Conservation (phyloP, 2,113 vertebrate species). For the Ciconia maguari region DNA sequence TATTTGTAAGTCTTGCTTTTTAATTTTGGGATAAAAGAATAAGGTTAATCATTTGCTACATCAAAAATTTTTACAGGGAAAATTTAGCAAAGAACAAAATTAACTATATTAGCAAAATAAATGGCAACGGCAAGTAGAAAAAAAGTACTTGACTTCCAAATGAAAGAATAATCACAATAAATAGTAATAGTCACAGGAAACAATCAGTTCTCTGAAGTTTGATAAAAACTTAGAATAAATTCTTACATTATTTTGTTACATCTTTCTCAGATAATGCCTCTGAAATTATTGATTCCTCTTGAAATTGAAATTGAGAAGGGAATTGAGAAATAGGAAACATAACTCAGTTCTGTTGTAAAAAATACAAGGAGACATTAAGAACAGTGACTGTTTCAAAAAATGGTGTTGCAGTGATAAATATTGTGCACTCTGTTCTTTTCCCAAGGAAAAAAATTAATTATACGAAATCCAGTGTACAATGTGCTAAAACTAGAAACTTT, state of each 20-base stretch:
- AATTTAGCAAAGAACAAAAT: neutral
- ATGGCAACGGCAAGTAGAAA: neutral
- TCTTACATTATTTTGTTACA: neutral
- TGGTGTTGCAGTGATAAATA: neutral
- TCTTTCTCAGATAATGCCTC: neutral
- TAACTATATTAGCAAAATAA: neutral
- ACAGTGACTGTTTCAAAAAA: neutral
- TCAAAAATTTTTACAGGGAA: neutral
- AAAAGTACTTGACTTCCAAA: neutral
- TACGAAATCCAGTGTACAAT: neutral
- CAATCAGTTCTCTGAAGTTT: neutral
- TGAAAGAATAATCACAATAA: neutral
- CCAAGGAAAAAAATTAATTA: neutral
- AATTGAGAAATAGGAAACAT: neutral
- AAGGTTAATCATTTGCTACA: neutral
- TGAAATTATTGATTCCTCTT: neutral
- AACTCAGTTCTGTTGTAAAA: neutral
- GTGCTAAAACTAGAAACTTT: neutral
- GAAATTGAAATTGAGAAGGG: neutral
- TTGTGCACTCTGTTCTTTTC: neutral
- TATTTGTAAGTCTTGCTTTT: neutral
- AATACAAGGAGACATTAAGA: neutral
- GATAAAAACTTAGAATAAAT: neutral
- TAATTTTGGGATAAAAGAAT: neutral
- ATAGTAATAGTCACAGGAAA: neutral